Conservation (phyloP, 2,888 invertebrate genomes). For the Acleris laterana region DNA sequence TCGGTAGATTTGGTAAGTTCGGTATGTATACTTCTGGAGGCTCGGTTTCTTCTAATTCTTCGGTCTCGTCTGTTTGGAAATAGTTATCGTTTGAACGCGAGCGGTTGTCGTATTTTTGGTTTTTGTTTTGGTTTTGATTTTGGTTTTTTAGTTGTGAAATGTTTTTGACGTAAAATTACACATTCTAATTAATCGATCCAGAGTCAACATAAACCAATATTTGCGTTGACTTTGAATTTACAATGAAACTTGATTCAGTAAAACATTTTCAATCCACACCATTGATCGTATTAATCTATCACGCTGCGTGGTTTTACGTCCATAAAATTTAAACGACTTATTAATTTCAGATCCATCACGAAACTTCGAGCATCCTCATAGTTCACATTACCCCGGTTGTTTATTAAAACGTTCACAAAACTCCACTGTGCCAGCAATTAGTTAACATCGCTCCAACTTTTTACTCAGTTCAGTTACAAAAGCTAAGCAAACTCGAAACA, state of each 20-base stretch:
- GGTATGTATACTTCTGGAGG: conserved; percentile 46
- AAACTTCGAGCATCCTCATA: conserved; percentile 13
- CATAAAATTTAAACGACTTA: background rate
- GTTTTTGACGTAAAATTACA: conserved; percentile 24
- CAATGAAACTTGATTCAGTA: background rate
- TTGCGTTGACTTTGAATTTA: conserved; percentile 15
- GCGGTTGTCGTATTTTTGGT: conserved; percentile 78
- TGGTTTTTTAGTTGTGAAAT: conserved; percentile 33
- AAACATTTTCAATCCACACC: conserved; percentile 21
- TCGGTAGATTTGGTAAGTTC: conserved; percentile 36
- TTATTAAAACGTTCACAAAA: conserved; percentile 34
- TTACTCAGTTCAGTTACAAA: conserved; percentile 17
- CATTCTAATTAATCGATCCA: background rate
- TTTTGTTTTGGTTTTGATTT: conserved; percentile 10
- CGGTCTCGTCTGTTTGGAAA: conserved; percentile 71
- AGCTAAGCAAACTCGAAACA: conserved; percentile 18
- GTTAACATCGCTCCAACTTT: conserved; percentile 26
- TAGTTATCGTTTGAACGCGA: conserved; percentile 55
- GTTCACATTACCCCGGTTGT: conserved; percentile 8
- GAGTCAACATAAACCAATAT: background rate
- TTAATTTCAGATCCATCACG: conserved; percentile 15
- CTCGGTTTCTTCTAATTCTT: conserved; percentile 68
- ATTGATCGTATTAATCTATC: background rate
- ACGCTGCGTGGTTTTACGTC: conserved; percentile 2
- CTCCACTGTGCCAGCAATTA: conserved; percentile 30